A percentile compares a stretch with the other conserved stretches of the same genome.
Conservation (phyloP, 2,797 vertebrate genomes). For the Lerista edwardsae region DNA sequence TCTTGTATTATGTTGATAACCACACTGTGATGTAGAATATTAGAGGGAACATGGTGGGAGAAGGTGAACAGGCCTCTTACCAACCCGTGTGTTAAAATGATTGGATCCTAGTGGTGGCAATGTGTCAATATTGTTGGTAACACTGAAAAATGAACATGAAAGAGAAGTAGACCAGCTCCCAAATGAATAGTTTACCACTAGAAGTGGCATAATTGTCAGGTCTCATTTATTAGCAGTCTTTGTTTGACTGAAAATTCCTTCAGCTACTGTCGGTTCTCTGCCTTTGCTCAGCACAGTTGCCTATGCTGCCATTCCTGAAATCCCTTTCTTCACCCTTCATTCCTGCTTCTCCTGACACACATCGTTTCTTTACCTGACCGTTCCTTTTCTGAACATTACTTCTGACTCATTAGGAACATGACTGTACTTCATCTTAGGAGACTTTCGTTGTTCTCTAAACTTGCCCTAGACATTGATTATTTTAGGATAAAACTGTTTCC, state of each 20-base stretch:
- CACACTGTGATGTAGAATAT: neutral
- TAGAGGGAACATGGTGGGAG: neutral
- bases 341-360: neutral
- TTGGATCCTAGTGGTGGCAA: neutral
- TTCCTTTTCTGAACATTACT: neutral
- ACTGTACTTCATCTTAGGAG: neutral
- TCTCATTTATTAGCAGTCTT: neutral
- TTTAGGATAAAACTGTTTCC: neutral
- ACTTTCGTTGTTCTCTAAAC: neutral
- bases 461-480: neutral
- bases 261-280: too few relatives aligned
- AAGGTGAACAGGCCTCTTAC: neutral
- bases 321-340: neutral
- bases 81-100: neutral
- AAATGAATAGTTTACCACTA: neutral
- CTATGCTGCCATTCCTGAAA: neutral
- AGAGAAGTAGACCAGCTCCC: neutral
- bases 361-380: neutral
- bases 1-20: neutral
- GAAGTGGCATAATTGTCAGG: neutral
- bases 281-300: neutral
- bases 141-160: neutral
- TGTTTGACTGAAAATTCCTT: neutral
- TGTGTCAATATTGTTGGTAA: neutral
- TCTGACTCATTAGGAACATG: neutral